Evolutionary conservation across 2,113 vertebrate species (phyloP).

Genomic region (Todiramphus chloris): DNA sequence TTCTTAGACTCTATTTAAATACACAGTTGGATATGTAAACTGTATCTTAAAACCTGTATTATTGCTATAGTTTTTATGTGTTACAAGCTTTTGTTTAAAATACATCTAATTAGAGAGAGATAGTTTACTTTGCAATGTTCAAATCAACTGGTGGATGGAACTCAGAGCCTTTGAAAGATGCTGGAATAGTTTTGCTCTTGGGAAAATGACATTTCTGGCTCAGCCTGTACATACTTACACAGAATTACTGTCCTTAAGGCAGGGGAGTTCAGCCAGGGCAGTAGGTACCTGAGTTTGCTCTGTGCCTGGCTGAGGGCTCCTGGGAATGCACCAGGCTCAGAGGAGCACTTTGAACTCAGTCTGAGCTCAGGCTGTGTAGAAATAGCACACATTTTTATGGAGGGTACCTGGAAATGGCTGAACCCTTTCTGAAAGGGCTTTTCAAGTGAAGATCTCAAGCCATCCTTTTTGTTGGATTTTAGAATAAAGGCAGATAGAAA

Average conservation of each 20-base stretch:
- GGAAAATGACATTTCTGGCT: not conserved
- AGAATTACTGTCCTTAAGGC: accelerated
- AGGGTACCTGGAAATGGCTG: not conserved
- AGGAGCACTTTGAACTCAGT: not conserved
- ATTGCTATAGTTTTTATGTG: not conserved
- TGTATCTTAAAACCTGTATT: not conserved
- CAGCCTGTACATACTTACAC: not conserved
- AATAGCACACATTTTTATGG: not conserved
- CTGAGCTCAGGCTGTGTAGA: not conserved
- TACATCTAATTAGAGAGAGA: not conserved
- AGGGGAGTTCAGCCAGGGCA: not conserved
- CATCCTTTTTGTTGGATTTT: not conserved
- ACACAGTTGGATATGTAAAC: not conserved
- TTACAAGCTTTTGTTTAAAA: not conserved
- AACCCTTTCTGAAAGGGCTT: not conserved
- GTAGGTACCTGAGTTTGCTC: not conserved
- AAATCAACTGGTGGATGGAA: not conserved
- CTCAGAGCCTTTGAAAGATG: not conserved
- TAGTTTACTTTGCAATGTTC: not conserved
- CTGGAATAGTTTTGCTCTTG: not conserved
- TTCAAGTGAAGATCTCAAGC: not conserved
- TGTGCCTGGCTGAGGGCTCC: not conserved
- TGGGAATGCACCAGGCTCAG: accelerated
- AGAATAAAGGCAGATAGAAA: not conserved
- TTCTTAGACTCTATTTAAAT: not conserved